Conservation (phyloP, 2,888 invertebrate species). For the Acrobasis repandana region DNA sequence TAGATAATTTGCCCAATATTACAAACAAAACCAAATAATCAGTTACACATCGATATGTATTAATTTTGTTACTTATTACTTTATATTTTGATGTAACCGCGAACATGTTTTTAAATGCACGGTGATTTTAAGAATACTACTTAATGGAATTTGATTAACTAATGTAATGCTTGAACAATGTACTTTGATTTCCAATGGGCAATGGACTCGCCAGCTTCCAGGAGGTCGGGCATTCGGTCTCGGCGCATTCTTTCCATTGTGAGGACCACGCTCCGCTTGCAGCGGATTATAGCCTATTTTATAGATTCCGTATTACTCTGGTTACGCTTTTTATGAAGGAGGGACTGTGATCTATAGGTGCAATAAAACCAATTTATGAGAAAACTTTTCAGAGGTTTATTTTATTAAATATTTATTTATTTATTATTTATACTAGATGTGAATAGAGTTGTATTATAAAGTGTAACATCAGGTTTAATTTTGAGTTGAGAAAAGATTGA, state of each 20-base stretch:
- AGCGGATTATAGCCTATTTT: conserved; percentile 46
- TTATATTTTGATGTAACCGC: too few relatives aligned
- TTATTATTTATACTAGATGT: too few relatives aligned
- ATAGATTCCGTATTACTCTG: conserved; percentile 51
- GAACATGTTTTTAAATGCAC: too few relatives aligned
- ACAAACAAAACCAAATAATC: too few relatives aligned
- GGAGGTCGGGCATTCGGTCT: conserved; percentile 51
- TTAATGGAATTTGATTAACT: neutral
- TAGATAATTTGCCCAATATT: too few relatives aligned
- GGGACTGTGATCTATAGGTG: conserved; percentile 45
- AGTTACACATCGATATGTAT: too few relatives aligned
- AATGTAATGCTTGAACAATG: neutral
- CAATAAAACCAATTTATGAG: neutral
- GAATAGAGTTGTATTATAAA: too few relatives aligned
- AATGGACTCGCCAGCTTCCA: conserved; percentile 31
- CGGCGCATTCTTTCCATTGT: conserved; percentile 65
- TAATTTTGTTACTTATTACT: too few relatives aligned
- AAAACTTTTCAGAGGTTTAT: too few relatives aligned
- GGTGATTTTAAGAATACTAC: neutral
- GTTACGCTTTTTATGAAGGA: conserved; percentile 45
- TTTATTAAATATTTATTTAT: too few relatives aligned
- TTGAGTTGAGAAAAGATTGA: too few relatives aligned
- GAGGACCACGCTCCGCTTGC: conserved; percentile 51
- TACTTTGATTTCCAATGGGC: neutral
- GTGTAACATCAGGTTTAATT: too few relatives aligned